A percentile compares a stretch with the other conserved stretches of the same genome.
These are phyloP conservation scores for Ochropacha duplaris DNA, from an alignment of 2,888 invertebrate species.

Conservation along the genomic window DNA sequence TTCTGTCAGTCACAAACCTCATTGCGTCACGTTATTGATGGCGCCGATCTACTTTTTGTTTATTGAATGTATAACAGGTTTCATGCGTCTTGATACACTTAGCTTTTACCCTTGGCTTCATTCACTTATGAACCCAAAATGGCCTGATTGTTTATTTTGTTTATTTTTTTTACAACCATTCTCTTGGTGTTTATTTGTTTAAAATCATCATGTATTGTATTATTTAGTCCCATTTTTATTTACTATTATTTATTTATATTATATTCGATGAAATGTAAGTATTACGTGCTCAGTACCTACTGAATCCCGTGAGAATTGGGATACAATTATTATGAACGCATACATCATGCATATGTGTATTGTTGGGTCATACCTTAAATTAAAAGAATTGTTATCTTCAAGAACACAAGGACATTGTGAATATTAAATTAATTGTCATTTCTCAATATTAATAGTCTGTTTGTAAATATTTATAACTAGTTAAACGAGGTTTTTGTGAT, in stretches of 20 bases:
- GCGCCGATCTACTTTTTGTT: constrained; percentile 17
- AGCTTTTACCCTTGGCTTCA: constrained; percentile 5
- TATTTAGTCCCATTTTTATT: no score
- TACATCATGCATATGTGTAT: no score
- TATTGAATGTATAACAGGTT: constrained; percentile 20
- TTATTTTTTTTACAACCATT: neutral
- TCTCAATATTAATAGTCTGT: neutral
- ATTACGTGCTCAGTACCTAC: no score
- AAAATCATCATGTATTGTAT: no score
- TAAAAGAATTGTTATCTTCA: no score
- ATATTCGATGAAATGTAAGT: no score
- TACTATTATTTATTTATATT: no score
- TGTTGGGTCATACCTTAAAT: no score
- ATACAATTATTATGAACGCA: no score
- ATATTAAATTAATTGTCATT: neutral
- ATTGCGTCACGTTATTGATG: constrained; percentile 35
- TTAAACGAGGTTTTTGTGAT: neutral
- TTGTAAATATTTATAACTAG: neutral
- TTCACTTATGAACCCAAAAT: neutral
- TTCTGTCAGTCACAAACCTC: constrained; percentile 36
- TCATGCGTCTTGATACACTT: constrained; percentile 1
- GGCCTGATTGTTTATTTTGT: neutral
- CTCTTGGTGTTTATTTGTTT: no score
- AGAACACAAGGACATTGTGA: neutral
- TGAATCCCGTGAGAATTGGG: no score